Evolutionary conservation across 2,797 vertebrate genomes (phyloP), one percentile per base, ranked within the genome.

Genomic region (Amphiprion clarkii): DNA sequence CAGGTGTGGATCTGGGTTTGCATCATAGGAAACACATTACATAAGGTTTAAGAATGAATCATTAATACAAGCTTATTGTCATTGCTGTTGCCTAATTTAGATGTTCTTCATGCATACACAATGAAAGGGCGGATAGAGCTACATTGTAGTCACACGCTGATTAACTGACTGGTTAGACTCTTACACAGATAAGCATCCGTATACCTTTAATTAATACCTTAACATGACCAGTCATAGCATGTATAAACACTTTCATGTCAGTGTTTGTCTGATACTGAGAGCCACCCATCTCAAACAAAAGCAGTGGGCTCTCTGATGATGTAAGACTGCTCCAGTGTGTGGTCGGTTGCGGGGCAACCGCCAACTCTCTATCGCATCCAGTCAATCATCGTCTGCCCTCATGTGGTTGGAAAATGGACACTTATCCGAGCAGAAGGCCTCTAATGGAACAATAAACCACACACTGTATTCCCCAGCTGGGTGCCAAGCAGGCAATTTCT

Each of bases 391-490:
- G 72, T 78, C 70, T 72, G 67, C 64, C 74, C 68, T 74, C 62
- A 39, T 84, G 83, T 72, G 86, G 88, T 71, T 67, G 71, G 82
- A 90, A 91, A 94, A 88, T 88, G 88, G 90, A 92, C 87, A 90
- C 87, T 93, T 91, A 90, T 84, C 74, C 61, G 78, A 67, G 71
- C 80, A 90, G 81, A 92, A 86, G 78, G 81, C 75, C 84, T 91
- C 90, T 95, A 94, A 95, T 95, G 93, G 92, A 90, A 84, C 92
- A 89, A 87, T 87, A 92, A 91, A 84, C 48, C 55, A 33, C 19
- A 66, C 73, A 75, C 21, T n/a, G 31, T 90, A 83, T 89, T 85
- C 79, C 88, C 84, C 80, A 57, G 69, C 80, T 87, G 88, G 87
- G 75, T 77, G 67, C 76, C 64, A 61, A 82, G 68, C 66, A 61